Base-by-base conservation (phyloP, 1,140 invertebrate species). In the Stenopsyche tienmushanensis region DNA sequence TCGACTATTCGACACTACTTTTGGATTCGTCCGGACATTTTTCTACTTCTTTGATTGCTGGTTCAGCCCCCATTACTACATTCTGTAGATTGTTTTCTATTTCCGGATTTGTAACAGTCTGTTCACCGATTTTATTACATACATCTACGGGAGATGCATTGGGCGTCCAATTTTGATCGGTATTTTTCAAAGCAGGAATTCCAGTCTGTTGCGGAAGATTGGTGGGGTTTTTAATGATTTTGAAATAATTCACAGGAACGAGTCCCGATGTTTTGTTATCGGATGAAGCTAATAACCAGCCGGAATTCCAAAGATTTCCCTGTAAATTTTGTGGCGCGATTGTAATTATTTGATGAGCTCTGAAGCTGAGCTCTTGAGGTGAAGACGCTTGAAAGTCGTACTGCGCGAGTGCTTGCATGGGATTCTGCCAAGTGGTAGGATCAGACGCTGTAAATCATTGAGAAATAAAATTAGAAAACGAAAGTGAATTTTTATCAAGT, bases 251-350 rank as follows among this genome's bases (percentile, higher is more conserved):
- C 0, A 87, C 84, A 1, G 93, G 93, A 47, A 96, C 83, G 0
- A 94, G 76, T 1, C 92, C 93, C 1, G 85, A 82, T 25, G 79
- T 85, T 59, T 85, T 82, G 42, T 84, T 85, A 76, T 94, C 88
- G 45, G 83, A 78, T 2, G 87, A 84, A 0, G 88, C 91, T 76
- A 86, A 82, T 3, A 86, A 84, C 90, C 90, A 92, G n/a, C 90
- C 90, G 1, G 87, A 84, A 70, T 85, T 85, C 69, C 69, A 71
- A 68, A 75, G 75, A 63, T 83, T 84, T 66, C 90, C 88, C 75
- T 96, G 93, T 9, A 92, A 78, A 72, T 89, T 85, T 74, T 89
- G 88, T 0, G 94, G 94, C 1, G 94, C 94, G 20, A 98, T 77
- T 55, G 84, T 83, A 1, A 97, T 79, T 47, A 86, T 84, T 73